Conservation (phyloP, 2,797 vertebrate species). For the Oreortyx pictus region DNA sequence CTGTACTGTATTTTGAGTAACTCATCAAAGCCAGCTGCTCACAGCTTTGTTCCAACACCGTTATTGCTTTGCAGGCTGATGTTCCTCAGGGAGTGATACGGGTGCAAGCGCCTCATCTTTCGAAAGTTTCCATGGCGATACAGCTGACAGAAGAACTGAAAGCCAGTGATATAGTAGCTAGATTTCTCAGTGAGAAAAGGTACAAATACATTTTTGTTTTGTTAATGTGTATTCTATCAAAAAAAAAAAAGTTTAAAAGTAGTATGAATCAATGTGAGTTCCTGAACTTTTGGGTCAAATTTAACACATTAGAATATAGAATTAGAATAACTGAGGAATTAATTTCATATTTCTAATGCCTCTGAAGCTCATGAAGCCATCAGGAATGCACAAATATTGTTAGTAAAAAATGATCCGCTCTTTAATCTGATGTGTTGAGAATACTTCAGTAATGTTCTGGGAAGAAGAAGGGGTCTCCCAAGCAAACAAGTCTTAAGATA, state of each 20-base stretch:
- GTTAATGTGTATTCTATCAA: not conserved
- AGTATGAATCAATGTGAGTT: not conserved
- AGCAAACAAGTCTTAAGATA: not conserved
- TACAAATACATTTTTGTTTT: conserved; percentile 68
- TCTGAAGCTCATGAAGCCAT: not conserved
- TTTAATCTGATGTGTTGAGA: conserved; percentile 1
- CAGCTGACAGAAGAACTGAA: conserved; percentile 94
- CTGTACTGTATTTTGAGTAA: conserved; percentile 48
- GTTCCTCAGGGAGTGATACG: conserved; percentile 91
- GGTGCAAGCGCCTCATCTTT: conserved; percentile 96
- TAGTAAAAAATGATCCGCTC: not conserved
- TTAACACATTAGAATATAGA: not conserved
- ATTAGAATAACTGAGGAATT: not conserved
- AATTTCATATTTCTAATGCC: not conserved
- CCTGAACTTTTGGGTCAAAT: not conserved
- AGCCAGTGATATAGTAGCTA: conserved; percentile 90
- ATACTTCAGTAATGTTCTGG: not conserved
- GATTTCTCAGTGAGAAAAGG: conserved; percentile 95
- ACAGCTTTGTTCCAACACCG: conserved; percentile 76
- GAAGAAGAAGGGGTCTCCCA: not conserved
- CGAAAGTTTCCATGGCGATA: conserved; percentile 97
- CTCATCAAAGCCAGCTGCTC: conserved; percentile 71
- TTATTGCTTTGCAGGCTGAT: conserved; percentile 85
- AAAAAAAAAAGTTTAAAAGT: conserved; percentile 22
- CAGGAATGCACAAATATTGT: not conserved